These are phyloP conservation scores for Engystomops pustulosus DNA, from an alignment of 2,113 vertebrate genomes.

Conservation along the genomic window DNA sequence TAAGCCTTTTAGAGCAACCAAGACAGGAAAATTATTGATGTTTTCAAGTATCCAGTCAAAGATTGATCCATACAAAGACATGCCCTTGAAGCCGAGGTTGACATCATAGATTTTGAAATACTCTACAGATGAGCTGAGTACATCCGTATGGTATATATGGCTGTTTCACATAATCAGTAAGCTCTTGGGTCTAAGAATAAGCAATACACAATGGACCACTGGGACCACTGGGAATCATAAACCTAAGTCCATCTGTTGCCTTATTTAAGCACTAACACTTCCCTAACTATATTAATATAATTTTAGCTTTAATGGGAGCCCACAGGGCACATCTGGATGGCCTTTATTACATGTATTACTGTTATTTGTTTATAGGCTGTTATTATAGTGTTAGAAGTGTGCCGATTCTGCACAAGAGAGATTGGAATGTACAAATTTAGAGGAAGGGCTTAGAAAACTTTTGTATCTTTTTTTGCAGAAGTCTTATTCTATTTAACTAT, in stretches of 20 bases:
- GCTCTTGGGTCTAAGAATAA: neutral
- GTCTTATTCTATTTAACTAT: neutral
- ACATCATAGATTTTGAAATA: neutral
- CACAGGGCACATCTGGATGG: neutral
- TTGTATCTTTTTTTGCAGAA: neutral
- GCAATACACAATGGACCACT: neutral
- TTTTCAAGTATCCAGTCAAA: neutral
- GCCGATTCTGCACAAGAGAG: neutral
- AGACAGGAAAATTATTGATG: neutral
- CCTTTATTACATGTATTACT: constrained; percentile 9
- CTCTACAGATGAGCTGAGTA: neutral
- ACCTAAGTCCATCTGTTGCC: neutral
- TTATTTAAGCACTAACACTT: neutral
- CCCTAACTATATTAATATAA: constrained; percentile 12
- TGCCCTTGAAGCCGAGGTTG: neutral
- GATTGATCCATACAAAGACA: neutral
- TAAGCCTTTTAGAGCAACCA: neutral
- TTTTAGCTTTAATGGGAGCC: neutral
- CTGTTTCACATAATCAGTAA: neutral
- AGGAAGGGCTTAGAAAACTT: neutral
- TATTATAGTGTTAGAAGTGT: constrained; percentile 11
- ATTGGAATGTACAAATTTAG: neutral
- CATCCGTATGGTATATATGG: neutral
- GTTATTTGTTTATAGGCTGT: constrained; percentile 12
- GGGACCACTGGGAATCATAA: neutral